Conservation (phyloP, 2,888 invertebrate species). For the Temnothorax rugatulus region DNA sequence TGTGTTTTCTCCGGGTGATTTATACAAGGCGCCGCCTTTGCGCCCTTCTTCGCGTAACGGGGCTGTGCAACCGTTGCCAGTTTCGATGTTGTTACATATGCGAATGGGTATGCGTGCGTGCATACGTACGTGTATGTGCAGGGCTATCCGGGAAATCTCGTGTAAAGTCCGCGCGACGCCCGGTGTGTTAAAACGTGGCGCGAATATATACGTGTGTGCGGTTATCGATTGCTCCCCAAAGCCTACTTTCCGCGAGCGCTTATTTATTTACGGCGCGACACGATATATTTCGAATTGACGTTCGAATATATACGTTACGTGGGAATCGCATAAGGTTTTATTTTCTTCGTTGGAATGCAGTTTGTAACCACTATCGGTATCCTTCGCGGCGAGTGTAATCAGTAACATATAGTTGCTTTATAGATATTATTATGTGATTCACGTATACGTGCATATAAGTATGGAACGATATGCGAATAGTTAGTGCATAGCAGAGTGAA, state of each 20-base stretch:
- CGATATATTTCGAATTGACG: constrained; percentile 36
- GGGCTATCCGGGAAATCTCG: constrained; percentile 17
- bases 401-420: too few relatives aligned
- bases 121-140: background rate
- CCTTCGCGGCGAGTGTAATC: background rate
- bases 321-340: constrained; percentile 25
- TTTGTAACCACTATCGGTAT: background rate
- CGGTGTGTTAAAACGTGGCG: constrained; percentile 38
- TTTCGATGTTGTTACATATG: constrained; percentile 24
- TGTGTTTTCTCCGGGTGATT: constrained; percentile 36
- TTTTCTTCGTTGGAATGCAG: constrained; percentile 29
- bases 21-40: constrained; percentile 55
- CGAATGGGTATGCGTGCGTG: constrained; percentile 22
- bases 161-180: constrained; percentile 20
- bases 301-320: constrained; percentile 40
- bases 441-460: background rate
- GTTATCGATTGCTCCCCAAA: constrained; percentile 68
- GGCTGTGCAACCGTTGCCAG: constrained; percentile 21
- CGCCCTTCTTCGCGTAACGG: constrained; percentile 51
- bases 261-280: constrained; percentile 65
- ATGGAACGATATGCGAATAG: background rate
- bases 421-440: background rate
- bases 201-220: constrained; percentile 47
- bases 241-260: constrained; percentile 65
- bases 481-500: background rate